Evolutionary conservation across 2,113 vertebrate genomes (phyloP).

Genomic region (Tauraco erythrolophus): DNA sequence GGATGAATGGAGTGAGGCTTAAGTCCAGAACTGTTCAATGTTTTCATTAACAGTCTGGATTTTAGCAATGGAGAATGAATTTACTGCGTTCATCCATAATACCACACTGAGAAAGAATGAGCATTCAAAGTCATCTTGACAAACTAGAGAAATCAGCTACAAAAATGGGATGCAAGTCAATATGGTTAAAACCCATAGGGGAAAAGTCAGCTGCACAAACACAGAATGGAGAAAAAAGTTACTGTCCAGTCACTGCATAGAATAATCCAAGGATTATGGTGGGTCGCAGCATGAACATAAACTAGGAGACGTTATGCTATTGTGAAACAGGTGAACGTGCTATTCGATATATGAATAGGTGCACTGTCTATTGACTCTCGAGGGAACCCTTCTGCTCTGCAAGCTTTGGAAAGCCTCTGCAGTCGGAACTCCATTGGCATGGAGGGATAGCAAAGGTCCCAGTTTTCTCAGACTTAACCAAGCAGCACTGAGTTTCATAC

Average conservation of each 20-base stretch:
- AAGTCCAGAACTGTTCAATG: neutral
- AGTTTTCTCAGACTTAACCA: neutral
- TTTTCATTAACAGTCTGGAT: neutral
- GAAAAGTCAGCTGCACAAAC: neutral
- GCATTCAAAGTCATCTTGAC: neutral
- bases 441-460: neutral
- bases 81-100: neutral
- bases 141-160: neutral
- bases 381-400: neutral
- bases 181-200: neutral
- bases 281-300: neutral
- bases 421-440: neutral
- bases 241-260: neutral
- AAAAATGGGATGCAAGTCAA: neutral
- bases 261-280: neutral
- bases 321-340: neutral
- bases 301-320: neutral
- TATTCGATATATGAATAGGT: neutral
- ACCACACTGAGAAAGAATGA: neutral
- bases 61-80: neutral
- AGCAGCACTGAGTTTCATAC: neutral
- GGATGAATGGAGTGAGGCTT: neutral
- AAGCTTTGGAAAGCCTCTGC: neutral
- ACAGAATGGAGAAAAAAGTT: neutral
- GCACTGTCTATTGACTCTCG: neutral